A percentile compares a stretch with the other conserved stretches of the same genome.
phyloP scores from a whole-genome alignment of 2,888 invertebrate species.

The Drosophila mimetica region DNA sequence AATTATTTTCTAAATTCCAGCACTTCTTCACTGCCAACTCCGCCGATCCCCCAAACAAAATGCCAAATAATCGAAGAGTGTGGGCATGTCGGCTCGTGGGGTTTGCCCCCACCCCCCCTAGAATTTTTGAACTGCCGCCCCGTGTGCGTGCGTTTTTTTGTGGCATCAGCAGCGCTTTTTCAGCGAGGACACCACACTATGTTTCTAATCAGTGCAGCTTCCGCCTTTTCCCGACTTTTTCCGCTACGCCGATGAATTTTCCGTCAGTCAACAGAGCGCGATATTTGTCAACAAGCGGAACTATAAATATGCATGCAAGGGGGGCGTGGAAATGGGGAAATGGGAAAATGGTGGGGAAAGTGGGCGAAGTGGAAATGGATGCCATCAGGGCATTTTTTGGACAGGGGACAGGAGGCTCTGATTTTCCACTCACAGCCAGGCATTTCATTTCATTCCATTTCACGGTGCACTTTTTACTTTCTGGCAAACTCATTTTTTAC shows the following conservation, averaged over 20 bases:
- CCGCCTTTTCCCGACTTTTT: conserved; percentile 54
- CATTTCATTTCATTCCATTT: conserved; percentile 59
- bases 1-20: not conserved
- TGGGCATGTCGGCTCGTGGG: not conserved
- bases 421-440: conserved; percentile 21
- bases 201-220: conserved; percentile 82
- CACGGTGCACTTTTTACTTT: conserved; percentile 49
- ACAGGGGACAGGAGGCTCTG: conserved; percentile 13
- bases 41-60: conserved; percentile 4
- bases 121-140: conserved; percentile 9
- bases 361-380: conserved; percentile 8
- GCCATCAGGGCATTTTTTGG: not conserved
- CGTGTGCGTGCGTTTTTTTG: conserved; percentile 20
- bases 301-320: conserved; percentile 80
- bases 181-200: conserved; percentile 56
- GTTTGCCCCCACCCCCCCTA: not conserved
- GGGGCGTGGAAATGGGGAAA: conserved; percentile 3
- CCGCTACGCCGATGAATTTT: conserved; percentile 19
- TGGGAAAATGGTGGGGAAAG: not conserved
- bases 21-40: conserved; percentile 1
- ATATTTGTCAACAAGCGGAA: conserved; percentile 82
- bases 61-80: not conserved
- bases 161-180: conserved; percentile 15
- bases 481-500: conserved; percentile 53
- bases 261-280: conserved; percentile 64